Percentiles rank a stretch among this genome's conserved stretches.
These are phyloP conservation scores for Antedon mediterranea DNA, from an alignment of 53 echinoderm and acorn worm species.

Conservation along the genomic window DNA sequence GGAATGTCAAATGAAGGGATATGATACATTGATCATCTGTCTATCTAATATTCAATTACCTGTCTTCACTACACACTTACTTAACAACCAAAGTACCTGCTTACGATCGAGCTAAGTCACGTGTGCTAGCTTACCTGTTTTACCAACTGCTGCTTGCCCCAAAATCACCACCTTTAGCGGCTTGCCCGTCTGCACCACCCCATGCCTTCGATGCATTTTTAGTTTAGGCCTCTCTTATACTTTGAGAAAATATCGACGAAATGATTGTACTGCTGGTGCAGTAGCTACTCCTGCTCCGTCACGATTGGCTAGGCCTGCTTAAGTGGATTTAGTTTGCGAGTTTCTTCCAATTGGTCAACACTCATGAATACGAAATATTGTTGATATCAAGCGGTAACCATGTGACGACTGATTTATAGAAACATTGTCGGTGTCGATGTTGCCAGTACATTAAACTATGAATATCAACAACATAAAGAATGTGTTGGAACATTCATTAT, in stretches of 20 bases:
- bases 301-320: neutral
- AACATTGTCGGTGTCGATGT: neutral
- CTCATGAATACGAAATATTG: neutral
- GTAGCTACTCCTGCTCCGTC: neutral
- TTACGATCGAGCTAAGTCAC: neutral
- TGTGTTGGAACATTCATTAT: too few species aligned
- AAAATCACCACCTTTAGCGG: conserved; percentile 59
- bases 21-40: neutral
- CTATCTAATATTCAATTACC: neutral
- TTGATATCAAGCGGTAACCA: neutral
- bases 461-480: too few species aligned
- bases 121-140: conserved; percentile 52
- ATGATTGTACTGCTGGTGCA: neutral
- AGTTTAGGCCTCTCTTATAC: neutral
- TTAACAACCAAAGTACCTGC: neutral
- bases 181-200: conserved; percentile 44
- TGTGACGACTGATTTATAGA: neutral
- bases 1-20: too few species aligned
- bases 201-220: conserved; percentile 24
- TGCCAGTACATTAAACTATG: too few species aligned
- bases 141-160: conserved; percentile 85
- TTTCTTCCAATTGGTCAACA: neutral
- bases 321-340: neutral
- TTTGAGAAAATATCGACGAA: neutral
- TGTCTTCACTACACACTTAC: too few species aligned